Conservation (phyloP, 2,888 invertebrate genomes). For the Lochmaea capreae region DNA sequence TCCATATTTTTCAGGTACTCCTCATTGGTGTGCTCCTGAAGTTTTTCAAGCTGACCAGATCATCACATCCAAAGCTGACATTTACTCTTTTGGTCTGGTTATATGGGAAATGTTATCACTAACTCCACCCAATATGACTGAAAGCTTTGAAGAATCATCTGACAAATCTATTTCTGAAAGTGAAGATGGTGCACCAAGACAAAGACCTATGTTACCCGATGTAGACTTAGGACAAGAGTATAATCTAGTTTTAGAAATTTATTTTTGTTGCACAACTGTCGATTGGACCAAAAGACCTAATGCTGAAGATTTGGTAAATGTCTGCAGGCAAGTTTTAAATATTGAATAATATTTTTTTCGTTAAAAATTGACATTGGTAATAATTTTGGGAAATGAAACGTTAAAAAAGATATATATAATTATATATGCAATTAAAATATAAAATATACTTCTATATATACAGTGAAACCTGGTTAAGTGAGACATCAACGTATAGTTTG, state of each 20-base stretch:
- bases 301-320: conserved; percentile 61
- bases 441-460: conserved; percentile 51
- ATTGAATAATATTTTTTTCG: background rate
- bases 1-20: conserved; percentile 70
- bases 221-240: conserved; percentile 73
- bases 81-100: conserved; percentile 83
- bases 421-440: conserved; percentile 52
- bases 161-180: conserved; percentile 29
- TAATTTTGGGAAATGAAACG: background rate
- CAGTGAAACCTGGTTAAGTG: too few species aligned
- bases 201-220: conserved; percentile 74
- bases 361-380: too few species aligned
- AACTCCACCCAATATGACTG: conserved; percentile 61
- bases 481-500: too few species aligned
- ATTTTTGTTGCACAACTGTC: conserved; percentile 77
- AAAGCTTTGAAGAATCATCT: conserved; percentile 60
- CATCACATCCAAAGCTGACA: conserved; percentile 79
- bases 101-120: conserved; percentile 86
- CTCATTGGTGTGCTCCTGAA: conserved; percentile 85
- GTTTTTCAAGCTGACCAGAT: conserved; percentile 71
- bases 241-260: conserved; percentile 74
- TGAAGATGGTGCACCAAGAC: conserved; percentile 61
- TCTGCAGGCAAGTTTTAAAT: conserved; percentile 23
- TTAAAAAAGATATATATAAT: too few species aligned
- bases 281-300: conserved; percentile 71